A percentile compares a stretch with the other conserved stretches of the same genome.
Conservation (phyloP, 2,797 vertebrate species). For the Sebastiscus albofasciatus region DNA sequence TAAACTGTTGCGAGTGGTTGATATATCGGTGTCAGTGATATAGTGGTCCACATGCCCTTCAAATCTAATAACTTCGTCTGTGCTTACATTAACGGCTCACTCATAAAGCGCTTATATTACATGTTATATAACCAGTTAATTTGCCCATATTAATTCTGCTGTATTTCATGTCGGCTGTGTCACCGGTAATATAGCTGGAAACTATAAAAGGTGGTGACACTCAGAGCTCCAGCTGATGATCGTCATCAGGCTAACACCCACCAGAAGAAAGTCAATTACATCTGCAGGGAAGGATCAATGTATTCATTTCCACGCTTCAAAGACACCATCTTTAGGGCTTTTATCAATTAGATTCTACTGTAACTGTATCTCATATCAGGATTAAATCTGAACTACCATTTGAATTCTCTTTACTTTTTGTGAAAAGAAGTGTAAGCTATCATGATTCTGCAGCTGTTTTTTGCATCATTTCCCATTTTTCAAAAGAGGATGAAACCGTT, state of each 20-base stretch:
- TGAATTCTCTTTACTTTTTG: background rate
- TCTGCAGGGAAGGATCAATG: background rate
- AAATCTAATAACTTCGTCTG: constrained; percentile 49
- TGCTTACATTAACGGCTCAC: constrained; percentile 50
- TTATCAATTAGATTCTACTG: background rate
- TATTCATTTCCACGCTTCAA: background rate
- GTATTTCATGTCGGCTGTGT: constrained; percentile 50
- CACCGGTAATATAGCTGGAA: constrained; percentile 33
- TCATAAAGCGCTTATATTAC: constrained; percentile 55
- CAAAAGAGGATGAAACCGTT: background rate
- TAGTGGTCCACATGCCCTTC: constrained; percentile 52
- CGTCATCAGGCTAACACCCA: constrained; percentile 6
- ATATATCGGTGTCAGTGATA: constrained; percentile 50
- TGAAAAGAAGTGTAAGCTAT: background rate
- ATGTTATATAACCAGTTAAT: constrained; percentile 58
- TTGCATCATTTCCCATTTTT: background rate
- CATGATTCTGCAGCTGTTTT: background rate
- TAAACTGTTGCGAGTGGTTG: constrained; percentile 45
- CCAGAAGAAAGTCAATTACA: constrained; percentile 16
- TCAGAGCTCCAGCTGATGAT: constrained; percentile 28
- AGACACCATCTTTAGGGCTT: background rate
- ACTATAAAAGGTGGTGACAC: constrained; percentile 18
- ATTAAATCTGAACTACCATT: background rate
- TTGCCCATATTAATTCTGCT: constrained; percentile 47
- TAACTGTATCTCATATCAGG: background rate